Conservation (phyloP, 2,113 vertebrate genomes). For the Oncorhynchus mykiss region DNA sequence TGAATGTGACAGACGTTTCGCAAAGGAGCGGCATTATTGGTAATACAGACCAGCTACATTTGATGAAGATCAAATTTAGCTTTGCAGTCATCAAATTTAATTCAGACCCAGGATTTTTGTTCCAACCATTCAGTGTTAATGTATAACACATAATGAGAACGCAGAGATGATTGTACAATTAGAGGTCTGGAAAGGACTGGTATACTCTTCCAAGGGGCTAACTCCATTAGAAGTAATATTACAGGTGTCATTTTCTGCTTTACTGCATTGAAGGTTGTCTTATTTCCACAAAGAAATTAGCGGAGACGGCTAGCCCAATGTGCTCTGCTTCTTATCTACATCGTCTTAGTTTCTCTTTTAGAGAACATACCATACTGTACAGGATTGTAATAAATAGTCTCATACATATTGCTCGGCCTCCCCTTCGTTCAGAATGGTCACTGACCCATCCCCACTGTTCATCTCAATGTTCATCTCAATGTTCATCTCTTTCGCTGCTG, state of each 20-base stretch:
- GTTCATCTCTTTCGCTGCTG: conserved; percentile 76
- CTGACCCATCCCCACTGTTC: conserved; percentile 79
- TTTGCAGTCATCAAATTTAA: conserved; percentile 48
- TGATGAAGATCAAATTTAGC: conserved; percentile 49
- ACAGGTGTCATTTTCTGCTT: conserved; percentile 68
- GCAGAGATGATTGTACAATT: conserved; percentile 37
- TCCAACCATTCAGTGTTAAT: conserved; percentile 25
- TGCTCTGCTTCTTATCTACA: conserved; percentile 61
- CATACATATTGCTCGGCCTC: conserved; percentile 94
- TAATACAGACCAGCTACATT: conserved; percentile 57
- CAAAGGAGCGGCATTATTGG: conserved; percentile 37
- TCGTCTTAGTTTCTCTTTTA: conserved; percentile 20
- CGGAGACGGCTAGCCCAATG: conserved; percentile 50
- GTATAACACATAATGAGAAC: conserved; percentile 38
- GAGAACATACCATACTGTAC: conserved; percentile 63
- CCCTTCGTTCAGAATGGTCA: conserved; percentile 84
- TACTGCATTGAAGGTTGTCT: conserved; percentile 69
- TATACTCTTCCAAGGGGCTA: conserved; percentile 55
- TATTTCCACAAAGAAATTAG: conserved; percentile 48
- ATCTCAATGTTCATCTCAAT: conserved; percentile 77
- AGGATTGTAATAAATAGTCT: conserved; percentile 73
- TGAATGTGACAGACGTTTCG: conserved; percentile 47
- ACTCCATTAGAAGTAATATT: conserved; percentile 36
- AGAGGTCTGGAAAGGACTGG: conserved; percentile 37
- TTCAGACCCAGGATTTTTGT: conserved; percentile 40